Conservation (phyloP, 2,888 invertebrate species). For the Nomada fabriciana region DNA sequence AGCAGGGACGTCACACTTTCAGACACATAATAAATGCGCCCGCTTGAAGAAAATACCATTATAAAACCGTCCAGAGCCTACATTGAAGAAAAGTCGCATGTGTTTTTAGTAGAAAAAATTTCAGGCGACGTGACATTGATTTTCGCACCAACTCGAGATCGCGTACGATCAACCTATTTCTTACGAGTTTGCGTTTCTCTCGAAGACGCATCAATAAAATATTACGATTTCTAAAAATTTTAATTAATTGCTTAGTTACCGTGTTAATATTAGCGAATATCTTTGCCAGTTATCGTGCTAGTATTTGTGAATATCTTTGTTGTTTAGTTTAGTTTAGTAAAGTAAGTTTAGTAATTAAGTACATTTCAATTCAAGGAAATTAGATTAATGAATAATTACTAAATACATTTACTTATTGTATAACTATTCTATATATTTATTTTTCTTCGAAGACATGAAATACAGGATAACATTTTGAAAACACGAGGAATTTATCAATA, state of each 20-base stretch:
- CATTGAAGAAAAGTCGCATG: slow-evolving; percentile 48
- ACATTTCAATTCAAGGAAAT: no score
- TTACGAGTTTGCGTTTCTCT: neutral
- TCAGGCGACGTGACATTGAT: slow-evolving; percentile 13
- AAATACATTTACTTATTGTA: no score
- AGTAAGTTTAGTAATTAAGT: no score
- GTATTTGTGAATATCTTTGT: no score
- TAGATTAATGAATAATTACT: no score
- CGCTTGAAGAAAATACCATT: slow-evolving; percentile 94
- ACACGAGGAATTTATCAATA: no score
- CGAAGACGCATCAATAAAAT: neutral
- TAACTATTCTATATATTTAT: no score
- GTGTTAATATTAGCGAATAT: neutral
- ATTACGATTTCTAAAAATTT: neutral
- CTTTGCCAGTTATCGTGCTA: no score
- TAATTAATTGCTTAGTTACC: neutral
- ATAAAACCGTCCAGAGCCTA: slow-evolving; percentile 94
- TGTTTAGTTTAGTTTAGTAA: no score
- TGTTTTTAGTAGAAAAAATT: slow-evolving; percentile 43
- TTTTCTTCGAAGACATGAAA: no score
- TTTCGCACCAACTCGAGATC: slow-evolving; percentile 3
- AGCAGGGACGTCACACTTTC: slow-evolving; percentile 95
- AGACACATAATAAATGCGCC: slow-evolving; percentile 94
- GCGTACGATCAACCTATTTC: neutral
- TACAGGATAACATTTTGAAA: no score